Base-by-base conservation (phyloP, 2,888 invertebrate species). In the Sceliomorpha sp. region DNA sequence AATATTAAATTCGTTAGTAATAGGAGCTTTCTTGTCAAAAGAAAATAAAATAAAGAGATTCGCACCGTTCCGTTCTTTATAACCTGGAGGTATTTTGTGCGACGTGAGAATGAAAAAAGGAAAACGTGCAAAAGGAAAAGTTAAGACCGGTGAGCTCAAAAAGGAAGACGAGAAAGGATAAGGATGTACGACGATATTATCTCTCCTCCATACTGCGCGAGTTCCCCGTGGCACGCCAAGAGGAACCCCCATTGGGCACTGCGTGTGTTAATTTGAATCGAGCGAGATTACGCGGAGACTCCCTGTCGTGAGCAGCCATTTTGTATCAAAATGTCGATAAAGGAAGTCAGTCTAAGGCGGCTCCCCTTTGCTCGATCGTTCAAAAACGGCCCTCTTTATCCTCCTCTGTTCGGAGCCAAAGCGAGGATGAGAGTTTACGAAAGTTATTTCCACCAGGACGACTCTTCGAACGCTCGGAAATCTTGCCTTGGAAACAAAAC, bases 181-280 rank as follows among this genome's bases (percentile, higher is more conserved):
- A 72, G 69, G 72, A 77, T 77, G 74, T 78, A 81, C 79, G 76
- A 79, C 78, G 86, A 86, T 87, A 83, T 84, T 84, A 85, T 86
- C 85, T 85, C 79, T 78, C 72, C 72, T 75, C 75, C 76, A 78
- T 82, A 80, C 80, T 72, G 74, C 72, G 79, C 75, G 75, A 80
- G 79, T 77, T 78, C 75, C 77, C 78, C 72, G 74, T 76, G 76
- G 79, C 80, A 78, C 75, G 72, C 70, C 69, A 71, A 69, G 73
- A 70, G 70, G 64, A 63, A 76, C 78, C 75, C 81, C 81, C 75
- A 75, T 74, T 68, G 85, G 68, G 83, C 88, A 75, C 88, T 83
- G 87, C 89, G 88, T 89, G 90, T 90, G 90, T 90, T 91, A 91
- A 91, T 91, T 91, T 90, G 90, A 90, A 90, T 90, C 89, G 89